Conservation (phyloP, 2,113 vertebrate genomes). For the Alligator sinensis region DNA sequence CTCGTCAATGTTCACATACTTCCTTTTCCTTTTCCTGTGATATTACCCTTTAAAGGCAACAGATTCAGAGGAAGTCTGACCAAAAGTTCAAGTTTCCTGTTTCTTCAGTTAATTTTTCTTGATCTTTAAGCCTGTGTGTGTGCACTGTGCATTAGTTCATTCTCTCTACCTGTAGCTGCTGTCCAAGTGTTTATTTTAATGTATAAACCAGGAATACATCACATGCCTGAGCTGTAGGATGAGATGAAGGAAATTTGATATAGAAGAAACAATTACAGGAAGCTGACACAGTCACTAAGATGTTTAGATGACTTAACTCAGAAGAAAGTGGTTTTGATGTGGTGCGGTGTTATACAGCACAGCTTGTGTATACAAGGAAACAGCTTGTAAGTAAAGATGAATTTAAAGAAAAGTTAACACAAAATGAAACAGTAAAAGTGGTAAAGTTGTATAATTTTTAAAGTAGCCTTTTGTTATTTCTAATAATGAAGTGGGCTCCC, state of each 20-base stretch:
- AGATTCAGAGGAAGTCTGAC: conserved; percentile 9
- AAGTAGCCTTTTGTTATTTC: not conserved
- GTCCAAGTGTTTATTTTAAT: conserved; percentile 40
- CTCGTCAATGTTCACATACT: conserved; percentile 71
- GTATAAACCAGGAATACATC: conserved; percentile 31
- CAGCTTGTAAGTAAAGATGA: not conserved
- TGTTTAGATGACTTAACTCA: conserved; percentile 72
- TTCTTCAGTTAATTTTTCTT: conserved; percentile 55
- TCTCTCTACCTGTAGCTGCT: conserved; percentile 35
- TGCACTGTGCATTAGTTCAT: not conserved
- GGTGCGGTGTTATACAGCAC: conserved; percentile 37
- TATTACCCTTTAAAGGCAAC: conserved; percentile 44
- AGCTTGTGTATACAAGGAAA: conserved; percentile 31
- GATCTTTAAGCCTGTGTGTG: conserved; percentile 36
- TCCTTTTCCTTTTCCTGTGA: conserved; percentile 79
- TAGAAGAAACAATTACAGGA: conserved; percentile 82
- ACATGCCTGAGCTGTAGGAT: conserved; percentile 60
- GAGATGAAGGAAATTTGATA: conserved; percentile 80
- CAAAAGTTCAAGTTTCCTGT: conserved; percentile 52
- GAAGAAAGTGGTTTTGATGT: conserved; percentile 68
- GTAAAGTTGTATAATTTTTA: not conserved
- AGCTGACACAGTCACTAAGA: conserved; percentile 76
- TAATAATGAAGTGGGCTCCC: not conserved
- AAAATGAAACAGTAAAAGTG: not conserved
- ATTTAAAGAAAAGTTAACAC: conserved; percentile 46